Percentiles rank a stretch among this genome's conserved stretches.
Evolutionary conservation across 2,797 vertebrate species (phyloP).

Genomic region (Kryptolebias ocellatus): DNA sequence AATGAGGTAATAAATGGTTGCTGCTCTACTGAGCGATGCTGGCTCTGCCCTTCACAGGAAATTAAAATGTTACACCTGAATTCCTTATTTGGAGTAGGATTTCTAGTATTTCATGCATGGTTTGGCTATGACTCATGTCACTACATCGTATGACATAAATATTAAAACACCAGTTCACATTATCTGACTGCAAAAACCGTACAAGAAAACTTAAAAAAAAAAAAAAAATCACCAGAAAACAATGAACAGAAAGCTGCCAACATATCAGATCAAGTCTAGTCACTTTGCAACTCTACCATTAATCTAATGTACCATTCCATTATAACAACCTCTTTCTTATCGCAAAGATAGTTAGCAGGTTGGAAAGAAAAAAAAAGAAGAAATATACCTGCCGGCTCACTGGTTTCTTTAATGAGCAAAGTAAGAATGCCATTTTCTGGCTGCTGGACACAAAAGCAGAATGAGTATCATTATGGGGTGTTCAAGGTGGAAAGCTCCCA

Average conservation of each 20-base stretch:
- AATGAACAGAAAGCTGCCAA: neutral
- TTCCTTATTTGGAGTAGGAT: slow-evolving; percentile 33
- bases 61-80: slow-evolving; percentile 62
- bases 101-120: slow-evolving; percentile 23
- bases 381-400: slow-evolving; percentile 61
- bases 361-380: slow-evolving; percentile 1
- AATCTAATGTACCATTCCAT: slow-evolving; percentile 48
- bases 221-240: neutral
- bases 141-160: slow-evolving; percentile 1
- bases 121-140: slow-evolving; percentile 7
- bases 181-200: neutral
- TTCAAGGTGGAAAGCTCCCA: slow-evolving; percentile 51
- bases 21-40: slow-evolving; percentile 53
- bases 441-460: slow-evolving; percentile 64
- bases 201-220: neutral
- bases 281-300: slow-evolving; percentile 44
- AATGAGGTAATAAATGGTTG: slow-evolving; percentile 65
- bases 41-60: slow-evolving; percentile 69
- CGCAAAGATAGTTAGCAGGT: slow-evolving; percentile 67
- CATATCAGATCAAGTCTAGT: slow-evolving; percentile 31
- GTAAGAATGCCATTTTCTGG: slow-evolving; percentile 67
- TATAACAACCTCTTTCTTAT: slow-evolving; percentile 45
- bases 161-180: slow-evolving; percentile 12
- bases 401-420: slow-evolving; percentile 69
- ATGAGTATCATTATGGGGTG: slow-evolving; percentile 57